Evolutionary conservation across 2,888 invertebrate genomes (phyloP).

Genomic region (Thera obeliscata): DNA sequence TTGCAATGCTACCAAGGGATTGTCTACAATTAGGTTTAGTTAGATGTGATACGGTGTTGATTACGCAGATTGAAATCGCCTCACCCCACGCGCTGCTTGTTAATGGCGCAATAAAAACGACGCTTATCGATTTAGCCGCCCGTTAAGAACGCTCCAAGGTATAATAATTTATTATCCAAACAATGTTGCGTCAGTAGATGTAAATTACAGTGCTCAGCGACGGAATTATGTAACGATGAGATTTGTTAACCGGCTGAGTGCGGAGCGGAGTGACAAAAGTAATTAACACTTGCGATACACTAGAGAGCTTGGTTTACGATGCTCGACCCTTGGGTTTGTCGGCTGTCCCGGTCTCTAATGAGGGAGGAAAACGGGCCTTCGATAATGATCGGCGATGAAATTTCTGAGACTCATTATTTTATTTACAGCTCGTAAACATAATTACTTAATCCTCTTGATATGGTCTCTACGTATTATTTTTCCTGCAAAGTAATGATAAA

Average conservation of each 20-base stretch:
- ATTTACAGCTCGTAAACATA: conserved; percentile 25
- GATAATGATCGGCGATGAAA: conserved; percentile 67
- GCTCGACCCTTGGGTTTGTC: conserved; percentile 65
- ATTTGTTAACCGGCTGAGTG: conserved; percentile 76
- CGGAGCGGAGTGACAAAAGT: conserved; percentile 78
- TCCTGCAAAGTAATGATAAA: conserved; percentile 27
- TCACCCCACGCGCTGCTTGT: conserved; percentile 72
- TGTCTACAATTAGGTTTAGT: conserved; percentile 63
- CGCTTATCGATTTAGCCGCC: conserved; percentile 79
- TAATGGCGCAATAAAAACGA: conserved; percentile 82
- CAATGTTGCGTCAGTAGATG: conserved; percentile 73
- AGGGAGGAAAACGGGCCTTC: conserved; percentile 61
- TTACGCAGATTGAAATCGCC: conserved; percentile 79
- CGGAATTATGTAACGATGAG: conserved; percentile 71
- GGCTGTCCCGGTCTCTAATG: conserved; percentile 60
- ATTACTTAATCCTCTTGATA: conserved; percentile 12
- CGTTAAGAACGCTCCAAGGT: conserved; percentile 76
- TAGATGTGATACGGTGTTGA: conserved; percentile 67
- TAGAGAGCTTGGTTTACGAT: conserved; percentile 71
- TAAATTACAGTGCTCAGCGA: conserved; percentile 73
- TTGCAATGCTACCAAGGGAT: conserved; percentile 46
- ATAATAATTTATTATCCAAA: conserved; percentile 79
- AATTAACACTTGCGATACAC: conserved; percentile 82
- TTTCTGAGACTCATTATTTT: conserved; percentile 48
- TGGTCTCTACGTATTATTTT: conserved; percentile 6